Evolutionary conservation across 64 coral and sea anemone genomes (phyloP), one percentile per base, ranked within the genome.

Genomic region (Actinia tenebrosa): DNA sequence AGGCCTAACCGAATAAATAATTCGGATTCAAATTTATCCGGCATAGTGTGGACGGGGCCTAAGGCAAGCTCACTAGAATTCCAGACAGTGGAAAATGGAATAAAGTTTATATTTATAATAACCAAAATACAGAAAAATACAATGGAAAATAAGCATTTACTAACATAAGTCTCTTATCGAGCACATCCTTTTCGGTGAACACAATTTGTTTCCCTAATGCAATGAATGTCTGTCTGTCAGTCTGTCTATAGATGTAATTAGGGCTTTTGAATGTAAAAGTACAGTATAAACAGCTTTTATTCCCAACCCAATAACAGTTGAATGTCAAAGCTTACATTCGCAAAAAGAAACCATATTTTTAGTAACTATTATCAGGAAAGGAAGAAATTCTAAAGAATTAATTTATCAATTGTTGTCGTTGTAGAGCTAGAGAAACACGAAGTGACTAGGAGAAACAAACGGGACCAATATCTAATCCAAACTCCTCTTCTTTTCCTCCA

Each of bases 401-500:
- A 75, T 30, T 75, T 75, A 30, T 30, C 42, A 30, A 42, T 75
- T 75, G 7, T 75, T 66, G 20, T 66, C 22, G 63, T 75, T 75
- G 69, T 75, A 30, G 69, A 75, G 26, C 69, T 75, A 75, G 69
- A 42, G 26, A 75, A 75, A 72, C 69, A 72, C 42, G 62, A 72
- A 75, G 69, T 75, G 44, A 63, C 60, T 90, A 94, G 27, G 89
- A 86, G 62, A 94, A 94, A 77, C 92, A 94, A 54, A 94, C 92
- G 10, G 92, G 88, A 71, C 92, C 92, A 19, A 94, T 94, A 45
- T 94, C 92, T 53, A 94, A 61, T 83, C 92, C 92, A 90, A 94
- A 94, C 84, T 94, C 92, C n/a, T 94, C 92, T n/a, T 83, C 62
- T 58, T 89, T 8, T 27, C 81, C 84, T 56, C 88, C 92, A 47